A percentile compares a stretch with the other conserved stretches of the same genome.
Conservation (phyloP, 2,113 vertebrate genomes). For the Campylomormyrus tamandua region DNA sequence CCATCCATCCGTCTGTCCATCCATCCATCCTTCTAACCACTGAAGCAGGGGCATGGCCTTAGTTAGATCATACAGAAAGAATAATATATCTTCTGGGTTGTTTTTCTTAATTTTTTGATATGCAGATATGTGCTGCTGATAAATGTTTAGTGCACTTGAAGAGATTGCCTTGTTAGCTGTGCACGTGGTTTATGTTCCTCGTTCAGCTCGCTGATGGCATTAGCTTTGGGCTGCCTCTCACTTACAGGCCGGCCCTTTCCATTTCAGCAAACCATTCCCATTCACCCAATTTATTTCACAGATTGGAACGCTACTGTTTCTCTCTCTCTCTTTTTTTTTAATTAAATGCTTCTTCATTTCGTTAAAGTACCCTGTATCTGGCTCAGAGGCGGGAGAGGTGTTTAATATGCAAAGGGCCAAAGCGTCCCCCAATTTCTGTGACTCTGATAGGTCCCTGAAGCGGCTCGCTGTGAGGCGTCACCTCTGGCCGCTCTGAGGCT, state of each 20-base stretch:
- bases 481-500: neutral
- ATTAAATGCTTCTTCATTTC: constrained; percentile 3
- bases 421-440: neutral
- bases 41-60: neutral
- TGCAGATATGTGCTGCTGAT: neutral
- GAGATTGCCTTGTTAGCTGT: neutral
- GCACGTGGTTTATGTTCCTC: neutral
- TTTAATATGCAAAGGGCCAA: neutral
- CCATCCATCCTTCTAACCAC: neutral
- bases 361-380: neutral
- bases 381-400: neutral
- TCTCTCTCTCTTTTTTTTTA: neutral
- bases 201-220: neutral
- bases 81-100: neutral
- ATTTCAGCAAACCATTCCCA: neutral
- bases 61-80: neutral
- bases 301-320: neutral
- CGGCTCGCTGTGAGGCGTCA: neutral
- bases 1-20: neutral
- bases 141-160: neutral
- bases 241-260: neutral
- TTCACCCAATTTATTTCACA: constrained; percentile 1
- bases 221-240: neutral
- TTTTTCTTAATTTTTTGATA: neutral
- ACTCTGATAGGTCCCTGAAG: neutral